Conservation (phyloP, 64 coral and sea anemone genomes). For the Dendronephthya gigantea region DNA sequence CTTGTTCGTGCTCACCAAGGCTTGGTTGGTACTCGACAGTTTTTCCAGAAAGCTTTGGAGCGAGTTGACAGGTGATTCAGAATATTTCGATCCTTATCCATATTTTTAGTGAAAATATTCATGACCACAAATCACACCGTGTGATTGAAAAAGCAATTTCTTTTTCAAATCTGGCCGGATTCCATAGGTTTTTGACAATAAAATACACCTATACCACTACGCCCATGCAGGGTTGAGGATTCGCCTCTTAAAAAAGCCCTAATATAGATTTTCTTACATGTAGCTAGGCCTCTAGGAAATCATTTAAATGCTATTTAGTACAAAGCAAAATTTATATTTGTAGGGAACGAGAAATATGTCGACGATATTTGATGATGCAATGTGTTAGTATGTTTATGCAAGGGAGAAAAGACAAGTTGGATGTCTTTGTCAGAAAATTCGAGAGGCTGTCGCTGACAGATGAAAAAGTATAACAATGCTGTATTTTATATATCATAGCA, state of each 20-base stretch:
- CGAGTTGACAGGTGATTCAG: constrained; percentile 68
- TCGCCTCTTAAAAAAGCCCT: too few species aligned
- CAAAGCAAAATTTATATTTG: neutral
- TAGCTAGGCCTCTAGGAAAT: too few species aligned
- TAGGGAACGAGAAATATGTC: constrained; percentile 10
- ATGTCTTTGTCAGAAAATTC: neutral
- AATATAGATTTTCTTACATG: too few species aligned
- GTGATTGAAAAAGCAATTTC: too few species aligned
- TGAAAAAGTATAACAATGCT: neutral
- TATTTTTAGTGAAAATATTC: too few species aligned
- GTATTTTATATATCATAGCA: neutral
- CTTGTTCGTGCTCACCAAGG: constrained; percentile 56
- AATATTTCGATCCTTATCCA: neutral
- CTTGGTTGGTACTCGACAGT: constrained; percentile 54
- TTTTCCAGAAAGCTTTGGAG: constrained; percentile 74
- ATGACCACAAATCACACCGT: too few species aligned
- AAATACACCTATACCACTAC: too few species aligned
- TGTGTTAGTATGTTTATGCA: neutral
- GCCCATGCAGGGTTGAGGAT: too few species aligned
- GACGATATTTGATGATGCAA: neutral
- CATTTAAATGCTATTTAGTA: too few species aligned
- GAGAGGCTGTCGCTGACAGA: neutral
- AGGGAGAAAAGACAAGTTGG: neutral
- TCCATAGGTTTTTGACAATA: too few species aligned
- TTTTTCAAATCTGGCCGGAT: too few species aligned